Conservation (phyloP, 2,797 vertebrate species). For the Semotilus atromaculatus region DNA sequence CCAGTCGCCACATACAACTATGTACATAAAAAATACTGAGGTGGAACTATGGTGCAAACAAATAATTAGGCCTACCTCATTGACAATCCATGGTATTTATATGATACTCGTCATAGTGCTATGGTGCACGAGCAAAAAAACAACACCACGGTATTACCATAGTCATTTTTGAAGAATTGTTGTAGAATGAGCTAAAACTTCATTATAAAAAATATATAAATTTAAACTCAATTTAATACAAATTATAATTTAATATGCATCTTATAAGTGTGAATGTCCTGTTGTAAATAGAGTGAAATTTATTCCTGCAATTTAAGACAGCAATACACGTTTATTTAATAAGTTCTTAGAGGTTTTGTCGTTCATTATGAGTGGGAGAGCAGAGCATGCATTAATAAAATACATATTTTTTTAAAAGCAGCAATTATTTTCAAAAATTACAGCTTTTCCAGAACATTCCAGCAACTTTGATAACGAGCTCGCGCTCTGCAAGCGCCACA, state of each 20-base stretch:
- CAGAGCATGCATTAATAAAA: neutral
- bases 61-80: neutral
- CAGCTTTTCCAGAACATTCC: slow-evolving; percentile 46
- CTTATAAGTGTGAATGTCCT: neutral
- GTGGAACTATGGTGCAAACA: neutral
- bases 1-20: too few relatives aligned
- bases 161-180: neutral
- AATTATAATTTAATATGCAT: neutral
- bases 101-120: neutral
- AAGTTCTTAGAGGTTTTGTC: neutral
- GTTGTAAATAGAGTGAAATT: neutral
- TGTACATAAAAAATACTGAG: too few relatives aligned
- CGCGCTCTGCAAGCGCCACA: neutral
- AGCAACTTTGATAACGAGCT: slow-evolving; percentile 30
- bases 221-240: neutral
- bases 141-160: neutral
- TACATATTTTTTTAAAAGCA: neutral
- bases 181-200: neutral
- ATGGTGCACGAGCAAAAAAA: neutral
- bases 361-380: neutral
- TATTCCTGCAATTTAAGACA: neutral
- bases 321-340: too few relatives aligned
- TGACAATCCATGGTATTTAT: neutral
- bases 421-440: neutral
- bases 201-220: neutral